Evolutionary conservation across 2,113 vertebrate genomes (phyloP), one percentile per base, ranked within the genome.

Genomic region (Neodontobutis hainanensis): DNA sequence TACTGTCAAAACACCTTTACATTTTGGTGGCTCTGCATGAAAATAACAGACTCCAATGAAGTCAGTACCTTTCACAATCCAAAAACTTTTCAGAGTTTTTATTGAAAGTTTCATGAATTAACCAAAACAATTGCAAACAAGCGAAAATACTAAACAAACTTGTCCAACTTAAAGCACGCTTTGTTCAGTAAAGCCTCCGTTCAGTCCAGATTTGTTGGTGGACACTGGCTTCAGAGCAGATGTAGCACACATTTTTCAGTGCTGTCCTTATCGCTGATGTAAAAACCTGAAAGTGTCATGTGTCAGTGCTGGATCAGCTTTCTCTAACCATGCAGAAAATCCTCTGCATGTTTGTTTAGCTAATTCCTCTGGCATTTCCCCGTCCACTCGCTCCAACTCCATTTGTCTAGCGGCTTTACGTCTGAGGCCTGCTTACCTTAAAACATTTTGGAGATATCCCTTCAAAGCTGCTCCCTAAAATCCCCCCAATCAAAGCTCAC

Each of bases 371-470:
- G 47, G 45, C 15, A 52, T 62, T 65, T 50, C 10, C 61, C 15
- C 34, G 46, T 32, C 35, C 32, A 32, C 61, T 46, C 36, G 50
- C 53, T 50, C 62, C 58, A 34, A 63, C 56, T 46, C 46, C 57
- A 58, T 68, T 77, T 69, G 55, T 72, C 45, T 60, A 47, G 57
- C 48, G 68, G 68, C 68, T 81, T 77, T 68, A 50, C 46, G 46
- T 73, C 64, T 58, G 16, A 40, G 35, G 11, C 14, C 48, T 11
- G 5, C 70, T 60, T 49, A 32, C 59, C 32, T 61, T 11, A 10
- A 48, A 59, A 63, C 50, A 34, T 11, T 27, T 51, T 9, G 16
- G 49, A 51, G 49, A 51, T 51, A 52, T 34, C 50, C 4, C 27
- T 12, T 34, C 27, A 34, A 52, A 52, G 50, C 27, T 10, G 49